Base-by-base conservation (phyloP, 2,113 vertebrate genomes). In the Phrynosoma platyrhinos region DNA sequence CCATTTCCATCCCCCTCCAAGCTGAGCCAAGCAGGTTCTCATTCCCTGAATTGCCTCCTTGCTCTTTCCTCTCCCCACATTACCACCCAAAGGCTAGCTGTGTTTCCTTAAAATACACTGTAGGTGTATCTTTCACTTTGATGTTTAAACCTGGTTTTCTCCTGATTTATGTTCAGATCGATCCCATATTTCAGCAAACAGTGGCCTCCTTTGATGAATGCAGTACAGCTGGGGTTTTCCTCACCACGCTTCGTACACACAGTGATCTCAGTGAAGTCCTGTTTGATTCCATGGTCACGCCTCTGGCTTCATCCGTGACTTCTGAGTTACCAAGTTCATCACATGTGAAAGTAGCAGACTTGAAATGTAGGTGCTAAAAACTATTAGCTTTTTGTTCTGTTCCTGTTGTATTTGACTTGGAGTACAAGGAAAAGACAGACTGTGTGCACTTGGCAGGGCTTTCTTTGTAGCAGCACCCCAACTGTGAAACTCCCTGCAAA, bases 171-270 rank as follows among this genome's bases (percentile, higher is more conserved):
- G 1, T 76, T 25, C 68, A 96, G 96, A 78, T 92, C 1, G 94
- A 96, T 47, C 98, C 98, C 91, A 97, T 99, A 97, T 98, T 99
- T 95, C 98, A 98, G 95, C 97, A 97, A n/a, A 97, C 97, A 0
- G 97, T 97, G 0, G 96, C 97, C 0, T 98, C 98, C 0, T 99
- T 99, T 0, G 98, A 99, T 20, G 98, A 99, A 87, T 98, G 98
- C 94, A 98, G 97, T 94, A 97, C 97, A 0, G 95, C 97, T 0
- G 98, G 98, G 0, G 96, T 99, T 16, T 99, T 99, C 94, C 97
- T 99, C 64, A 95, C 96, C 0, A 94, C 97, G 0, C 96, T 99
- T 25, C 98, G 88, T 84, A 98, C 97, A 47, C 96, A 97, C 21
- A 92, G 92, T 95, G 98, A 95, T 55, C 95, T 95, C 83, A 98